A percentile compares a stretch with the other conserved stretches of the same genome.
These are phyloP conservation scores for Eristalis arbustorum DNA, from an alignment of 2,888 invertebrate genomes.

Conservation along the genomic window DNA sequence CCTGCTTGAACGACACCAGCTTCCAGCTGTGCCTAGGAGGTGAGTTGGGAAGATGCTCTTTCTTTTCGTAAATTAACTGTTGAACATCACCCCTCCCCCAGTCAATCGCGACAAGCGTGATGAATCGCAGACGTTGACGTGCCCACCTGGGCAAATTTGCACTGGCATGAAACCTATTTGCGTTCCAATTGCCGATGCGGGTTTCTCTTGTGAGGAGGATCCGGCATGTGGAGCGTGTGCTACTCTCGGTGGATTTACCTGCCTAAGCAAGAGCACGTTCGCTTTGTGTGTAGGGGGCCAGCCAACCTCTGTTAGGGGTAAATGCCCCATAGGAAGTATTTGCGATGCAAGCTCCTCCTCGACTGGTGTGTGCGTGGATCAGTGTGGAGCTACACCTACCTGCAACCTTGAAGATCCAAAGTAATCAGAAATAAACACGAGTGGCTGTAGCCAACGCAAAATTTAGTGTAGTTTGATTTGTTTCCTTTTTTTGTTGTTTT, in stretches of 20 bases:
- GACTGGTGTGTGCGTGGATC: background rate
- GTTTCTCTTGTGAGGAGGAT: slow-evolving; percentile 74
- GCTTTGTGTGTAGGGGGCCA: slow-evolving; percentile 75
- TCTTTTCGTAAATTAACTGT: background rate
- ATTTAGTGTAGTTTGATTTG: too few species aligned
- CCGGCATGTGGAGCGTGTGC: slow-evolving; percentile 74
- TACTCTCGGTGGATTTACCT: slow-evolving; percentile 73
- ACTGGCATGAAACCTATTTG: slow-evolving; percentile 74
- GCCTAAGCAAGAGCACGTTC: slow-evolving; percentile 75
- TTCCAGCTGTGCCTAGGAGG: slow-evolving; percentile 71
- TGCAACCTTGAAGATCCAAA: background rate
- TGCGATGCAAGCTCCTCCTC: slow-evolving; percentile 72
- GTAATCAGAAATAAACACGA: background rate
- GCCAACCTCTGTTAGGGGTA: slow-evolving; percentile 71
- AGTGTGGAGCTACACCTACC: background rate
- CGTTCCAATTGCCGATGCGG: slow-evolving; percentile 72
- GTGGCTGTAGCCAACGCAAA: background rate
- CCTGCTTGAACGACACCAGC: slow-evolving; percentile 73
- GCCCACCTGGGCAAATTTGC: slow-evolving; percentile 75
- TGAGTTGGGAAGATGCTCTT: background rate
- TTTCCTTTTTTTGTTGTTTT: too few species aligned
- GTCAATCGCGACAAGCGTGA: background rate
- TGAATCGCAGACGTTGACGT: slow-evolving; percentile 71
- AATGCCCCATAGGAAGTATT: slow-evolving; percentile 48
- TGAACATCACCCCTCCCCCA: background rate